Conservation (phyloP, 1,140 invertebrate genomes). For the Augochlora pura region DNA sequence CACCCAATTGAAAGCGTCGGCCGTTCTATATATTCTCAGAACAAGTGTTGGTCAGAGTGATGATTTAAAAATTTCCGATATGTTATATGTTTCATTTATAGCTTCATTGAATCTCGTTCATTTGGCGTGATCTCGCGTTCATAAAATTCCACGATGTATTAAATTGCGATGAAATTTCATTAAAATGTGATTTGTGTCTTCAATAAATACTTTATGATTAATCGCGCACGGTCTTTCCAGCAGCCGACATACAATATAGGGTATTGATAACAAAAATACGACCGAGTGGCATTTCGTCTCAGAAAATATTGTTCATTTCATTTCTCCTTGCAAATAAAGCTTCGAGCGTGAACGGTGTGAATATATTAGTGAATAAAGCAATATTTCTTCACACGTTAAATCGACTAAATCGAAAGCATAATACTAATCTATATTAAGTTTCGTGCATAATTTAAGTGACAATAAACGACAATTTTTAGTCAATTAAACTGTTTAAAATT, state of each 20-base stretch:
- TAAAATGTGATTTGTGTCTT: not conserved
- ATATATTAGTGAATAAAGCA: too few relatives aligned
- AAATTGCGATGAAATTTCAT: not conserved
- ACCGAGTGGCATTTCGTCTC: too few relatives aligned
- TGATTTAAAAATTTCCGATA: not conserved
- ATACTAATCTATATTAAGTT: too few relatives aligned
- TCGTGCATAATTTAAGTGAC: too few relatives aligned
- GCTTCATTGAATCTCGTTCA: not conserved
- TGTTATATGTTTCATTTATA: not conserved
- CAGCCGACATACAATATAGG: not conserved
- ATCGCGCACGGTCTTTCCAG: not conserved
- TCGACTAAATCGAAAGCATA: too few relatives aligned
- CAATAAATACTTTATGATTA: conserved; percentile 3
- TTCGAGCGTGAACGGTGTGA: too few relatives aligned
- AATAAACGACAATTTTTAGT: too few relatives aligned
- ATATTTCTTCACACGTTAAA: too few relatives aligned
- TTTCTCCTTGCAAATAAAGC: too few relatives aligned
- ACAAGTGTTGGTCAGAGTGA: not conserved
- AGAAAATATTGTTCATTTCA: too few relatives aligned
- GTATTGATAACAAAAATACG: not conserved
- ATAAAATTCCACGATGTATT: not conserved
- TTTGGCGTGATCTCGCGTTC: not conserved
- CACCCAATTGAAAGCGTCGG: too few relatives aligned
- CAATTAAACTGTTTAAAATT: too few relatives aligned
- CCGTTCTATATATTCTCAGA: not conserved